Percentiles rank a stretch among this genome's conserved stretches.
phyloP scores from a whole-genome alignment of 2,888 invertebrate species.

The Drosophila monieri region DNA sequence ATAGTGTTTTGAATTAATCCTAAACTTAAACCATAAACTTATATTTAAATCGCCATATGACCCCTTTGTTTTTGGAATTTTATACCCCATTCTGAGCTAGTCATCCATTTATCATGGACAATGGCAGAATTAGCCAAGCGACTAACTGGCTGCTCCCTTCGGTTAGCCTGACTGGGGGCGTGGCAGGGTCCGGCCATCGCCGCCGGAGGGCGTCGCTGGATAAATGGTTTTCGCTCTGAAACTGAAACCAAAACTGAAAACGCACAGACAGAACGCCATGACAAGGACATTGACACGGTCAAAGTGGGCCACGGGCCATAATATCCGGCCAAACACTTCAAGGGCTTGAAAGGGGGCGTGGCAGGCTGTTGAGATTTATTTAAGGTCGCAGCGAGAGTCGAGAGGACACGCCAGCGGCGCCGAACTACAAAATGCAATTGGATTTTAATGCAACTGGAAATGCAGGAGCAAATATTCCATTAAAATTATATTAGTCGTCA shows the following conservation, averaged over 20 bases:
- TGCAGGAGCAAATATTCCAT: slow-evolving; percentile 54
- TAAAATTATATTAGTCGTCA: slow-evolving; percentile 39
- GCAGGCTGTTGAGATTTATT: slow-evolving; percentile 41
- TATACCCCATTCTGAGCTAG: neutral
- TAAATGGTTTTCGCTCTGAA: slow-evolving; percentile 47
- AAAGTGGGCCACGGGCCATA: slow-evolving; percentile 16
- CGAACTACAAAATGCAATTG: slow-evolving; percentile 51
- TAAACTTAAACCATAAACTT: neutral
- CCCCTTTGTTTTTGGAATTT: neutral
- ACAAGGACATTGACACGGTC: slow-evolving; percentile 41
- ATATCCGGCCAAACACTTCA: slow-evolving; percentile 23
- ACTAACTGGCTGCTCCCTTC: slow-evolving; percentile 18
- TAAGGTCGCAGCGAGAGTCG: slow-evolving; percentile 4
- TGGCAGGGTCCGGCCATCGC: slow-evolving; percentile 18
- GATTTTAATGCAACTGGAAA: slow-evolving; percentile 60
- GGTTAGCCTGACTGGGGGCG: slow-evolving; percentile 46
- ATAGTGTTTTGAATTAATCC: neutral
- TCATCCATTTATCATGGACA: slow-evolving; percentile 64
- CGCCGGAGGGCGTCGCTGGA: slow-evolving; percentile 46
- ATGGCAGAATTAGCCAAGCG: slow-evolving; percentile 55
- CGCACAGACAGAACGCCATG: neutral
- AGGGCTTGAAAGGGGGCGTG: slow-evolving; percentile 29
- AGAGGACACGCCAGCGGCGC: slow-evolving; percentile 7
- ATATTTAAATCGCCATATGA: neutral
- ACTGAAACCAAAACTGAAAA: slow-evolving; percentile 48